A percentile compares a stretch with the other conserved stretches of the same genome.
phyloP scores from a whole-genome alignment of 2,797 vertebrate genomes.

The Macropodus opercularis region DNA sequence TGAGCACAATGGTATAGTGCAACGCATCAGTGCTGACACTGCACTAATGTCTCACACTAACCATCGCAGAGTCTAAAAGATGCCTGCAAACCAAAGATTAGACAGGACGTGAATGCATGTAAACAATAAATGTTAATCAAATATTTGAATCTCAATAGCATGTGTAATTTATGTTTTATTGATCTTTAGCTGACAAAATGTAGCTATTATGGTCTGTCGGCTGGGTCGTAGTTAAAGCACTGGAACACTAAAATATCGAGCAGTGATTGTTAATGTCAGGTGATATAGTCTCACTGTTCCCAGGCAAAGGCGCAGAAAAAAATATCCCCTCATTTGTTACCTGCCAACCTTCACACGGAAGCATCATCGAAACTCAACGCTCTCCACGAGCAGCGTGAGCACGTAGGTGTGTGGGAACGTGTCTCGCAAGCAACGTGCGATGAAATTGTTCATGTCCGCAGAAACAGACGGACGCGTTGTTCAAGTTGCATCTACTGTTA shows the following conservation, averaged over 20 bases:
- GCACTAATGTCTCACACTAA: too few species aligned
- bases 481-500: slow-evolving; percentile 54
- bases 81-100: too few species aligned
- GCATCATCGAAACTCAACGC: too few species aligned
- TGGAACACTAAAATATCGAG: slow-evolving; percentile 39
- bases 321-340: slow-evolving; percentile 65
- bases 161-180: too few species aligned
- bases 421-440: slow-evolving; percentile 1
- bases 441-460: slow-evolving; percentile 43
- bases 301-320: slow-evolving; percentile 24
- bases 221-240: slow-evolving; percentile 43
- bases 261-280: background rate
- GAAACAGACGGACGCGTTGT: slow-evolving; percentile 37
- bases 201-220: slow-evolving; percentile 51
- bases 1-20: too few species aligned
- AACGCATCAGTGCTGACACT: too few species aligned
- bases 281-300: slow-evolving; percentile 19
- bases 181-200: too few species aligned
- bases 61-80: too few species aligned
- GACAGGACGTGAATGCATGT: too few species aligned
- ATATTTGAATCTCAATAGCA: too few species aligned
- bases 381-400: too few species aligned
- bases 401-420: slow-evolving; percentile 20
- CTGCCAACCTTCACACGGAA: slow-evolving; percentile 18
- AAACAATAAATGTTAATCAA: too few species aligned